These are phyloP conservation scores for Dolichallabes microphthalmus DNA, from an alignment of 2,113 vertebrate species.

Conservation along the genomic window DNA sequence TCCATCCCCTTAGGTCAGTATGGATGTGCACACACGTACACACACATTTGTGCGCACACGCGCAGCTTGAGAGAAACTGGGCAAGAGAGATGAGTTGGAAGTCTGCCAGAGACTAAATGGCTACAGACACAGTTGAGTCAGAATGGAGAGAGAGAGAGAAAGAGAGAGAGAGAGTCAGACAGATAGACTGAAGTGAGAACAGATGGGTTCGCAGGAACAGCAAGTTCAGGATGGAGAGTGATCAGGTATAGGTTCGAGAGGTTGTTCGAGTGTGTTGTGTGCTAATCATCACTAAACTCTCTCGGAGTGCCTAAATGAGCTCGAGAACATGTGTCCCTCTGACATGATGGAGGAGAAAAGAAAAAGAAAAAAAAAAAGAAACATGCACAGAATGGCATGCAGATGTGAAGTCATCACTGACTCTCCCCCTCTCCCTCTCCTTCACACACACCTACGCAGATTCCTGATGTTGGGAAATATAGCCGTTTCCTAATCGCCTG, in stretches of 20 bases:
- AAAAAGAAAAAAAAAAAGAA: background rate
- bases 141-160: background rate
- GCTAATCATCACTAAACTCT: background rate
- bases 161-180: slow-evolving; percentile 4
- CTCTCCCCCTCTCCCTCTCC: background rate
- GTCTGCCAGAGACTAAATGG: slow-evolving; percentile 36
- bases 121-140: slow-evolving; percentile 29
- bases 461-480: slow-evolving; percentile 15
- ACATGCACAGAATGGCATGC: background rate
- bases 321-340: background rate
- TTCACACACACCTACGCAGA: slow-evolving; percentile 20
- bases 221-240: slow-evolving; percentile 33
- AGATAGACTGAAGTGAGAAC: slow-evolving; percentile 9
- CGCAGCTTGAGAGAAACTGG: slow-evolving; percentile 42
- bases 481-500: slow-evolving; percentile 33
- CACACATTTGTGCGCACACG: background rate
- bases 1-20: slow-evolving; percentile 34
- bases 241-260: slow-evolving; percentile 13
- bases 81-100: slow-evolving; percentile 35
- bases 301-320: background rate
- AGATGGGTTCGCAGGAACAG: slow-evolving; percentile 43
- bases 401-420: background rate
- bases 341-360: no score
- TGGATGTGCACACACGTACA: background rate
- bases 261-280: background rate